Base-by-base conservation (phyloP, 2,797 vertebrate species). In the Cephalopachus bancanus region DNA sequence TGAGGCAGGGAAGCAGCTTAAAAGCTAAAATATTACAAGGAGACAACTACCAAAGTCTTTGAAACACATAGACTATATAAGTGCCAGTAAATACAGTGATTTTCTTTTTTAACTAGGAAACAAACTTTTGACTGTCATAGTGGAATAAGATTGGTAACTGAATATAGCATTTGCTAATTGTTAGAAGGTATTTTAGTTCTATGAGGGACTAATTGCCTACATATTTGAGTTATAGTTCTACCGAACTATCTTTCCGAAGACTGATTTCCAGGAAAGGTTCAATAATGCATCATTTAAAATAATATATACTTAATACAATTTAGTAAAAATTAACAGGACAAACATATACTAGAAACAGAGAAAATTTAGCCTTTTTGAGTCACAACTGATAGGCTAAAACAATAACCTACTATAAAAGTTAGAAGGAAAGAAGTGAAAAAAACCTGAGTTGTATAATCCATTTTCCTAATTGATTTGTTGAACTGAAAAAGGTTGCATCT, bases 1-100 rank as follows among this genome's bases (percentile, higher is more conserved):
- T 99, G 99, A 99, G 99, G 99, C 99, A 99, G 98, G 98, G 99
- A 99, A 99, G 99, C 98, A 99, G 98, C 98, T 99, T 99, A 98
- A 98, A 98, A 98, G 98, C 98, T 99, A 98, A 99, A 99, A 99
- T 99, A 98, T 98, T 98, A 98, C 98, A 98, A 98, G 98, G 89
- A 98, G 98, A 98, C 98, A 97, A 98, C 98, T 97, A 74, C 97
- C 87, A 95, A 98, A 98, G 97, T 98, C 98, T 98, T 94, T 98
- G 98, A 98, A 98, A 98, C 72, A 80, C 93, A 86, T 85, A 93
- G 95, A 96, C 89, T 97, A 97, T 98, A 95, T 97, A 98, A 98
- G 92, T 97, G 96, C 95, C 95, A 98, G 97, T 97, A 98, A 98
- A 98, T 97, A 97, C 98, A 98, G 94, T 96, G 95, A 9, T 98